Evolutionary conservation across 2,888 invertebrate species (phyloP), one percentile per base, ranked within the genome.

Genomic region (Synergus laeviventris): DNA sequence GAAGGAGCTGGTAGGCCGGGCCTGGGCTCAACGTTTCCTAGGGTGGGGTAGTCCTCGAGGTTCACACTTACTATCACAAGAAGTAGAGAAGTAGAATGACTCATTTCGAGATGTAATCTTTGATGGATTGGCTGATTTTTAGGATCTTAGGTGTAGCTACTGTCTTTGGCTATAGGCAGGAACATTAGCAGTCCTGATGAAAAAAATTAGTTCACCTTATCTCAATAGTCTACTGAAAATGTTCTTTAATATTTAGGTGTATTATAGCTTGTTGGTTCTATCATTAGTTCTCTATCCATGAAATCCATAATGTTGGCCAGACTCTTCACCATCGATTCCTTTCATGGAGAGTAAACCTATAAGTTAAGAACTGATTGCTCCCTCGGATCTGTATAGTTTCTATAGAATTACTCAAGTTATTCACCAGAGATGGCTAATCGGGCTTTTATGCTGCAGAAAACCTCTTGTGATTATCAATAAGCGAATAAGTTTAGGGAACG

Each of bases 1-100:
- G 9, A 66, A 66, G 31, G 24, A 45, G 70, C 16, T 49, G n/a
- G 70, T 70, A 66, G 45, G 66, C 70, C 45, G 70, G 49, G 31
- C 24, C 31, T n/a, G 70, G 5, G n/a, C 49, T 31, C 31, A n/a
- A 42, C 21, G 18, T 21, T 14, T 66, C 12, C 8, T 1, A 36
- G 49, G 31, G 49, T 49, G 49, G 49, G n/a, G 45, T 70, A 31
- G 45, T 70, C 49, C 24, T 31, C 24, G 9, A 49, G 21, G 31
- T 31, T 49, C 5, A 16, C 31, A n/a, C n/a, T 49, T n/a, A 9
- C 49, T 49, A n/a, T 49, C 9, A n/a, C 9, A 49, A n/a, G 49
- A 18, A n/a, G n/a, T 49, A 9, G 49, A 18, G 9, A 2, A 1
- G n/a, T 2, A n/a, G 49, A 16, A 49, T 31, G 31, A 31, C 31